Percentiles rank a stretch among this genome's conserved stretches.
These are phyloP conservation scores for Frankliniella fusca DNA, from an alignment of 2,888 invertebrate genomes.

Conservation along the genomic window DNA sequence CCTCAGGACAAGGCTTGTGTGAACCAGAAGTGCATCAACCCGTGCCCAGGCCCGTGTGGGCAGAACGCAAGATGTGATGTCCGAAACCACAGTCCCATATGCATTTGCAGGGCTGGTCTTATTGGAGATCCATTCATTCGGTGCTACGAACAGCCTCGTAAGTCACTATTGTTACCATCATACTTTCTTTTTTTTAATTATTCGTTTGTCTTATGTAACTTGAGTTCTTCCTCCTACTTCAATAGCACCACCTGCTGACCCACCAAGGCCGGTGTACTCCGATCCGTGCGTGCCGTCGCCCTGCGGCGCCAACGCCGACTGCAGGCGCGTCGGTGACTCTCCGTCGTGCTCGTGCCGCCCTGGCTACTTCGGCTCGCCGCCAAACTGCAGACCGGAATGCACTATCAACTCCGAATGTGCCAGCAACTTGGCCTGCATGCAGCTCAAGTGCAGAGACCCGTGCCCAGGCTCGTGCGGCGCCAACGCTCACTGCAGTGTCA, in stretches of 20 bases:
- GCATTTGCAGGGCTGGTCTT: conserved; percentile 48
- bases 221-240: conserved; percentile 42
- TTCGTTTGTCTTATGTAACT: no score
- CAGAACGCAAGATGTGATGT: conserved; percentile 48
- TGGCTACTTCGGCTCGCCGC: conserved; percentile 40
- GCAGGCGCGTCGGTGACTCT: conserved; percentile 53
- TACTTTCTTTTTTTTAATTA: conserved; percentile 44
- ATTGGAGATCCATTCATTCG: conserved; percentile 44
- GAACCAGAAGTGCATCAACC: conserved; percentile 48
- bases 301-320: conserved; percentile 61
- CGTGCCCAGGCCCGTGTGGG: conserved; percentile 47
- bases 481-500: conserved; percentile 39
- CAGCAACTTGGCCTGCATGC: conserved; percentile 58
- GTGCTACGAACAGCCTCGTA: conserved; percentile 40
- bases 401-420: conserved; percentile 45
- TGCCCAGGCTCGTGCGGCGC: conserved; percentile 41
- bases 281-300: conserved; percentile 63
- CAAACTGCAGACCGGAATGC: conserved; percentile 41
- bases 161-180: conserved; percentile 30
- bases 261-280: conserved; percentile 42
- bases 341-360: conserved; percentile 50
- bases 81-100: conserved; percentile 51
- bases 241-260: conserved; percentile 27
- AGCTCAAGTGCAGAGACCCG: conserved; percentile 40
- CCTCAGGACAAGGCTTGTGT: conserved; percentile 57